Evolutionary conservation across 2,888 invertebrate genomes (phyloP).

Genomic region (Melinopterus prodromus): DNA sequence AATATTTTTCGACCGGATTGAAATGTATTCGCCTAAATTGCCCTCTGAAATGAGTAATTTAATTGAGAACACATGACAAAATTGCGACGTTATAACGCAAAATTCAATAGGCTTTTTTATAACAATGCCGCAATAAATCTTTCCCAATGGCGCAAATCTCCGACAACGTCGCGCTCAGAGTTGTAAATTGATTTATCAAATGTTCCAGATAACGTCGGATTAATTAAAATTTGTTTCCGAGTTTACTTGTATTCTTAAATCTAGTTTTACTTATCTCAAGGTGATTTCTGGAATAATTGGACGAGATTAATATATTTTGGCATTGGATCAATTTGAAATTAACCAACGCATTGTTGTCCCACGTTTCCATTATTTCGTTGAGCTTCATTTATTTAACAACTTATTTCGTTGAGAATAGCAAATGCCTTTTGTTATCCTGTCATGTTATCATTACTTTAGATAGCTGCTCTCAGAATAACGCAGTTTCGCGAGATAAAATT

Average conservation of each 20-base stretch:
- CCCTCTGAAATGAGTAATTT: too few species aligned
- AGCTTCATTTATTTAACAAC: too few species aligned
- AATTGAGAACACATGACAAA: neutral
- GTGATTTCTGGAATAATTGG: neutral
- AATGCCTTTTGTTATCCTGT: neutral
- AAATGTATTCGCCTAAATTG: neutral
- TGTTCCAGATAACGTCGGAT: neutral
- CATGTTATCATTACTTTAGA: neutral
- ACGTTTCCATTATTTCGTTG: neutral
- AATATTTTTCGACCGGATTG: neutral
- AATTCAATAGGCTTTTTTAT: neutral
- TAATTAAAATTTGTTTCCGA: neutral
- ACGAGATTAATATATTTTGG: neutral
- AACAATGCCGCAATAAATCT: neutral
- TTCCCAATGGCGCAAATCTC: neutral
- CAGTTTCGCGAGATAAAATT: neutral
- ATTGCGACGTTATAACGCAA: neutral
- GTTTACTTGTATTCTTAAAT: neutral
- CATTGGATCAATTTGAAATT: neutral
- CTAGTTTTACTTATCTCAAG: neutral
- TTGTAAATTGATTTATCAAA: neutral
- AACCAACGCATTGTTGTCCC: neutral
- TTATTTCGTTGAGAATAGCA: too few species aligned
- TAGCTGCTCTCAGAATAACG: neutral
- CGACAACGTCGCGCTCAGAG: neutral